A percentile compares a stretch with the other conserved stretches of the same genome.
phyloP scores from a whole-genome alignment of 2,888 invertebrate species.

The Hipparchia semele region DNA sequence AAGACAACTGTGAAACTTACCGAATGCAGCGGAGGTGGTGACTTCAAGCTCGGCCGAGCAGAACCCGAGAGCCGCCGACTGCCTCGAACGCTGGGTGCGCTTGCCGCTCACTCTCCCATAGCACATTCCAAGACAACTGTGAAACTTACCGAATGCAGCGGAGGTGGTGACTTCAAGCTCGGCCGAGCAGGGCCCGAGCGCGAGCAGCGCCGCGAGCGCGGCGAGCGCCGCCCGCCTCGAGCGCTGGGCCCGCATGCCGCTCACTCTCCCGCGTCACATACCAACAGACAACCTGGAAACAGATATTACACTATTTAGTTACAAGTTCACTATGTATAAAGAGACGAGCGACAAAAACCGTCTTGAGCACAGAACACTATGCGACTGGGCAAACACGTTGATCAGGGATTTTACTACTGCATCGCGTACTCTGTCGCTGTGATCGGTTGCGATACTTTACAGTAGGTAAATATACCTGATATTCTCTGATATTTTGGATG shows the following conservation, averaged over 20 bases:
- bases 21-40: constrained; percentile 48
- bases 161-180: constrained; percentile 50
- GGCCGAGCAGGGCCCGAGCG: constrained; percentile 56
- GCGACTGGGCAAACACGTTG: no score
- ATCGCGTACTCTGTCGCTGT: no score
- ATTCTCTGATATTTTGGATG: no score
- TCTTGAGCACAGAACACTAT: no score
- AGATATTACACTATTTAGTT: background rate
- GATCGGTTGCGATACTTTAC: no score
- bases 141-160: constrained; percentile 47
- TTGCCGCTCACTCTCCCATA: constrained; percentile 44
- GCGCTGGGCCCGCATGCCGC: constrained; percentile 76
- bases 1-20: constrained; percentile 34
- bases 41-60: constrained; percentile 53
- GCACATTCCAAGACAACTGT: constrained; percentile 51
- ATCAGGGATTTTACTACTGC: no score
- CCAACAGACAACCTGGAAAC: constrained; percentile 61
- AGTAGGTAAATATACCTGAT: no score
- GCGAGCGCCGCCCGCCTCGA: constrained; percentile 66
- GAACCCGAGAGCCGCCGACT: constrained; percentile 60
- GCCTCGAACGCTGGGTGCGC: constrained; percentile 52
- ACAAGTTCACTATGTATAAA: background rate
- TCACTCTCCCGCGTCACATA: constrained; percentile 72
- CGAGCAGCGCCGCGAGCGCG: constrained; percentile 69
- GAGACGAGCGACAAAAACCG: no score